Base-by-base conservation (phyloP, 2,113 vertebrate genomes). In the Syrrhaptes paradoxus region DNA sequence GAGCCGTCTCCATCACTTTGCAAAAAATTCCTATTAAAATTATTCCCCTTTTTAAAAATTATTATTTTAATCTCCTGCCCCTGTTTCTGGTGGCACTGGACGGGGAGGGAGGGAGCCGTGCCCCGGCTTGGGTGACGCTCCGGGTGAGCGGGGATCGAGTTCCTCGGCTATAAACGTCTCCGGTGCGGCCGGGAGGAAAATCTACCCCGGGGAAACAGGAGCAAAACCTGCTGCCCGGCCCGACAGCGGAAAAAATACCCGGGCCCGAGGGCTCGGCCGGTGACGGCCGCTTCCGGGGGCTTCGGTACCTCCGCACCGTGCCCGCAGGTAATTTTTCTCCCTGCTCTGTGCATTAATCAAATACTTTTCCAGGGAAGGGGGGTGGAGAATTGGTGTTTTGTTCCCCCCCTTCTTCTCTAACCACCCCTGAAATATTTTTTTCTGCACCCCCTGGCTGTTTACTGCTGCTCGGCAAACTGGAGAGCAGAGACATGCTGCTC, bases 261-360 rank as follows among this genome's bases (percentile, higher is more conserved):
- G 29, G 63, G 57, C 32, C 25, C 0, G 29, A 24, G 43, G 0
- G 7, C 74, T 26, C 4, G 1, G 80, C 3, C 34, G 3, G 1
- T 2, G 1, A 2, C 4, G 6, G 5, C 17, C 7, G 0, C 57
- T 13, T 6, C 2, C 0, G 5, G 45, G 58, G n/a, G 38, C 77
- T 20, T 52, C 46, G 54, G 84, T 11, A 41, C 38, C 38, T 41
- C 26, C 5, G 3, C 19, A 21, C 20, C 4, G 2, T 52, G 70
- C 38, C 21, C 21, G 1, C 3, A 0, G 76, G 29, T 1, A 1
- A 3, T 1, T 43, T 7, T 46, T 45, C 49, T 66, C 52, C 45
- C 48, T 24, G n/a, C 24, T 48, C 63, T 17, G 17, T 16, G 43
- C 43, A 3, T 51, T 24, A 36, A 74, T 17, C 45, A 7, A n/a